phyloP scores from a whole-genome alignment of 2,888 invertebrate genomes.

The Drepanosiphum platanoidis region DNA sequence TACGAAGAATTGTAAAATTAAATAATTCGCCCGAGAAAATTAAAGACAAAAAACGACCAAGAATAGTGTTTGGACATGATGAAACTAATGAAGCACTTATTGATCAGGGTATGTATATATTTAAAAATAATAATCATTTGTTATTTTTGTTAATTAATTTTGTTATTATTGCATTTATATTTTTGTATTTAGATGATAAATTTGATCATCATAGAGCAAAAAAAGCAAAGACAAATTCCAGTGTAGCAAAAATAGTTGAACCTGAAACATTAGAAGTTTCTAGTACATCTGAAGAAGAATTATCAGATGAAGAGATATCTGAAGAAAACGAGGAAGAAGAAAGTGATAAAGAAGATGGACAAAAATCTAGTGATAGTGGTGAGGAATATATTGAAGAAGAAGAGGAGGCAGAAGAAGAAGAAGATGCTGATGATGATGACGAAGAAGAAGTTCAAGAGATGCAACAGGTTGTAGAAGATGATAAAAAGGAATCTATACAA shows the following conservation, averaged over 20 bases:
- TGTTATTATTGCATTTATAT: neutral
- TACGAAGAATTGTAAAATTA: constrained; percentile 43
- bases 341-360: constrained; percentile 55
- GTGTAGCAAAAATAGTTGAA: constrained; percentile 6
- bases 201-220: neutral
- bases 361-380: constrained; percentile 25
- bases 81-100: neutral
- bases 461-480: constrained; percentile 8
- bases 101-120: constrained; percentile 34
- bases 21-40: constrained; percentile 27
- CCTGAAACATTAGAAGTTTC: constrained; percentile 43
- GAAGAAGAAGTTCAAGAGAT: neutral
- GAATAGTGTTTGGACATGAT: constrained; percentile 46
- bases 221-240: constrained; percentile 2
- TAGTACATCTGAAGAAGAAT: constrained; percentile 37
- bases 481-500: constrained; percentile 34
- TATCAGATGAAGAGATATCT: constrained; percentile 27
- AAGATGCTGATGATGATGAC: constrained; percentile 19
- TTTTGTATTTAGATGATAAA: constrained; percentile 27
- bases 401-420: neutral
- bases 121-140: neutral
- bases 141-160: neutral
- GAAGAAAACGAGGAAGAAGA: constrained; percentile 48
- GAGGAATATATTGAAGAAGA: constrained; percentile 38
- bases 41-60: constrained; percentile 42